Conservation (phyloP, 2,888 invertebrate genomes). For the Prosapia bicincta region DNA sequence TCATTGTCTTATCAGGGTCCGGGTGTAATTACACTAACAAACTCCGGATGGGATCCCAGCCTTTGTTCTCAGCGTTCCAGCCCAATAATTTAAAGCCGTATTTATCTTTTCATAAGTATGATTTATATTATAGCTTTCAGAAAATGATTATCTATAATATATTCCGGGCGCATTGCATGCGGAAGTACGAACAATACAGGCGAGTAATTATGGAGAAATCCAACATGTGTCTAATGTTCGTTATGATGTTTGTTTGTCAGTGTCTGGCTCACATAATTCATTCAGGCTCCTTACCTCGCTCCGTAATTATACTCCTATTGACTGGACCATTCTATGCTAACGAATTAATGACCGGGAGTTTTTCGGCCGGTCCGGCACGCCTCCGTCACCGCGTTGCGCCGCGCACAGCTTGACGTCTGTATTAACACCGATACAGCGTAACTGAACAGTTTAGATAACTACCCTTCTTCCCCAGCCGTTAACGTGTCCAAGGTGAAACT, state of each 20-base stretch:
- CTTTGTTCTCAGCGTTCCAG: conserved; percentile 11
- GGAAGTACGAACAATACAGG: conserved; percentile 11
- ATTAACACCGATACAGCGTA: too few species aligned
- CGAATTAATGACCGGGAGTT: conserved; percentile 18
- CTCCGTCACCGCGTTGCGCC: not conserved
- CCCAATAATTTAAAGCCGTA: not conserved
- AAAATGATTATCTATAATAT: conserved; percentile 26
- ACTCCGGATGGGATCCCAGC: conserved; percentile 10
- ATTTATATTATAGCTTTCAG: conserved; percentile 16
- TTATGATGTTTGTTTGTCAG: conserved; percentile 19
- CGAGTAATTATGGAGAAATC: conserved; percentile 8
- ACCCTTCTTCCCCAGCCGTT: too few species aligned
- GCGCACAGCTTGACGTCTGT: not conserved
- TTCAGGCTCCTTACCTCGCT: not conserved
- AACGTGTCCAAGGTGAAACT: too few species aligned
- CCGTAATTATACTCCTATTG: conserved; percentile 23
- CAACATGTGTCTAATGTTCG: conserved; percentile 5
- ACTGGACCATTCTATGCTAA: conserved; percentile 10
- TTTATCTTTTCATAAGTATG: conserved; percentile 6
- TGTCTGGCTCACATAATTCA: not conserved
- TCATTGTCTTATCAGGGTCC: conserved; percentile 23
- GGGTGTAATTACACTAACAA: conserved; percentile 11
- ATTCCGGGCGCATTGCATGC: conserved; percentile 21
- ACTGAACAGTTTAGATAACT: too few species aligned
- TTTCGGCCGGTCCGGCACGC: not conserved